phyloP scores from a whole-genome alignment of 1,140 invertebrate species.

The Xylocopa sonorina region DNA sequence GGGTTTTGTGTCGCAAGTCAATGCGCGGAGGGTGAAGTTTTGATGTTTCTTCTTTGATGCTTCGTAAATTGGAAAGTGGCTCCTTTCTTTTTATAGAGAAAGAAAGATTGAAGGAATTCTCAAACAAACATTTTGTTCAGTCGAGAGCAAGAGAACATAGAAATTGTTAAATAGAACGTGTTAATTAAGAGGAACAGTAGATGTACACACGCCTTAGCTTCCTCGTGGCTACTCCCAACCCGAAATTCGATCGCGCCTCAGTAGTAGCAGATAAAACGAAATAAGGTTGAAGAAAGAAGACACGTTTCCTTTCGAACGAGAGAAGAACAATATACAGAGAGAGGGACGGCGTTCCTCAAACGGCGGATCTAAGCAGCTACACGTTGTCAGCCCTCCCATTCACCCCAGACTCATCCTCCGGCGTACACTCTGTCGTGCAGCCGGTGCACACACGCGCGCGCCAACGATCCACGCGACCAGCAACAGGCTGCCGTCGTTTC shows the following conservation, averaged over 20 bases:
- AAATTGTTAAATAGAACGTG: no score
- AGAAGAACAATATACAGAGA: slow-evolving; percentile 19
- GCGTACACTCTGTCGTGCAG: slow-evolving; percentile 28
- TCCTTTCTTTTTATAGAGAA: no score
- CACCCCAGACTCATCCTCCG: slow-evolving; percentile 63
- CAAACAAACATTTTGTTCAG: no score
- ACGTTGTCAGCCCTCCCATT: slow-evolving; percentile 57
- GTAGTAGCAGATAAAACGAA: background rate
- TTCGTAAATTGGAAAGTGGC: no score
- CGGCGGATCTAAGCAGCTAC: slow-evolving; percentile 51
- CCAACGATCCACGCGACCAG: slow-evolving; percentile 72
- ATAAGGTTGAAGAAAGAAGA: no score
- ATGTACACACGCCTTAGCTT: background rate
- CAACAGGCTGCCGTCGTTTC: slow-evolving; percentile 75
- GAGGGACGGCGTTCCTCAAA: slow-evolving; percentile 16
- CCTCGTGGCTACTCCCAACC: background rate
- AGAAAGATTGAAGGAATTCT: no score
- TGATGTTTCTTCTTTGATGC: no score
- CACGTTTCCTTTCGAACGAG: background rate
- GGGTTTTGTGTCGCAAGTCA: no score
- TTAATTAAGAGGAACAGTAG: no score
- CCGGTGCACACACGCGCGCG: slow-evolving; percentile 61
- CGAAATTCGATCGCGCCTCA: slow-evolving; percentile 16
- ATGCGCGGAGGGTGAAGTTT: no score
- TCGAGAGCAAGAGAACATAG: no score